These are phyloP conservation scores for Drosophila sturtevanti DNA, from an alignment of 1,140 invertebrate species.

Conservation along the genomic window DNA sequence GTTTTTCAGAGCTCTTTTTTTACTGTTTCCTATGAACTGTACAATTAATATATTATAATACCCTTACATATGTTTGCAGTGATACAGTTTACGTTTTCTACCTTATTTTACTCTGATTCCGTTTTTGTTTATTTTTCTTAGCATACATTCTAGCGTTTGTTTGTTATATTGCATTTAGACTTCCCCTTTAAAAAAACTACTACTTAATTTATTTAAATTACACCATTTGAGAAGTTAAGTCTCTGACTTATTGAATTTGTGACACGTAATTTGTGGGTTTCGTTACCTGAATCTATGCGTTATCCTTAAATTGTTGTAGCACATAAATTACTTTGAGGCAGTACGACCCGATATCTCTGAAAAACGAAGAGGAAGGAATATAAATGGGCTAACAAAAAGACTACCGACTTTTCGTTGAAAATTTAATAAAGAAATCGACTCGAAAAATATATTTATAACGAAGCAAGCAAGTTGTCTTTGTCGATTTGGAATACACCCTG, in stretches of 20 bases:
- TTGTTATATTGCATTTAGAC: too few relatives aligned
- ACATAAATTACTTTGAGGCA: conserved; percentile 36
- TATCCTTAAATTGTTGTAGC: conserved; percentile 10
- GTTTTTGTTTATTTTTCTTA: neutral
- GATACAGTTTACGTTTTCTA: conserved; percentile 2
- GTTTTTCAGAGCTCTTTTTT: conserved; percentile 3
- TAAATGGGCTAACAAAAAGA: too few relatives aligned
- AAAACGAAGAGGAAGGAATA: too few relatives aligned
- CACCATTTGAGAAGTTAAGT: conserved; percentile 15
- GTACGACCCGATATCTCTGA: conserved; percentile 23
- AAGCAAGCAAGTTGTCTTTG: too few relatives aligned
- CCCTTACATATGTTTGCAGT: neutral
- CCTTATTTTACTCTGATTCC: neutral
- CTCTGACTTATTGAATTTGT: conserved; percentile 39
- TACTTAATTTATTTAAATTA: too few relatives aligned
- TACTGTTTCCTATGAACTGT: neutral
- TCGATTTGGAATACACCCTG: too few relatives aligned
- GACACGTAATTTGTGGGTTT: conserved; percentile 18
- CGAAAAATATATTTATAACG: too few relatives aligned
- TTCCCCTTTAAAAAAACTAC: neutral
- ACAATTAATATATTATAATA: conserved; percentile 33
- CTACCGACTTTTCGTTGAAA: too few relatives aligned
- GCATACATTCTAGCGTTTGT: neutral
- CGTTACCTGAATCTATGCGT: neutral
- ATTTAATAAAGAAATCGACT: too few relatives aligned